Percentiles rank a stretch among this genome's conserved stretches.
Evolutionary conservation across 2,797 vertebrate species (phyloP).

Genomic region (Phalloptychus januarius): DNA sequence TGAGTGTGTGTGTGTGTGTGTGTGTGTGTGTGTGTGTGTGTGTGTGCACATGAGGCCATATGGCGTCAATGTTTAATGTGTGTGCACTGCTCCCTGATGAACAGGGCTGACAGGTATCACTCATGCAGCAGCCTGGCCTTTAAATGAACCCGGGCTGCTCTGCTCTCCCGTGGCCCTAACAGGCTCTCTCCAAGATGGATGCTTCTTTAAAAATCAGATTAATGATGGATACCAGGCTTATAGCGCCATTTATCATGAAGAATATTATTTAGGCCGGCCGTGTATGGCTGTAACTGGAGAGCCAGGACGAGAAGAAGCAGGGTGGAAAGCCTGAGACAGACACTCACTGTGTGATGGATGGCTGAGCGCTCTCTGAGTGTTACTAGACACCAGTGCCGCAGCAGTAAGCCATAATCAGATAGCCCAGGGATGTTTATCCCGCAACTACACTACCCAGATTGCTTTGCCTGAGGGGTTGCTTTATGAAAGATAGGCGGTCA

Average conservation of each 20-base stretch:
- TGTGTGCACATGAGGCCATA: constrained; percentile 46
- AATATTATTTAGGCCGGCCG: constrained; percentile 99
- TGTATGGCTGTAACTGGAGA: constrained; percentile 99
- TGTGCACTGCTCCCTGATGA: constrained; percentile 75
- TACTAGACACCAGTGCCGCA: constrained; percentile 86
- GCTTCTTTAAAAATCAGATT: constrained; percentile 98
- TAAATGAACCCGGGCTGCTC: constrained; percentile 91
- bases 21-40: neutral
- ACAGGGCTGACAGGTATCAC: constrained; percentile 90
- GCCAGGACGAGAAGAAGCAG: constrained; percentile 89
- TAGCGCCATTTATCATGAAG: constrained; percentile 98
- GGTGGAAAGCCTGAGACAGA: constrained; percentile 86
- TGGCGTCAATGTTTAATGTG: constrained; percentile 72
- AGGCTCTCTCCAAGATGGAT: constrained; percentile 95
- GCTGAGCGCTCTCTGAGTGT: constrained; percentile 90
- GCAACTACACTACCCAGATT: constrained; percentile 79
- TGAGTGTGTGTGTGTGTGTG: neutral
- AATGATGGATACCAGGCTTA: constrained; percentile 97
- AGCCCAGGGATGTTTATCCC: constrained; percentile 83
- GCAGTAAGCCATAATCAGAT: constrained; percentile 84
- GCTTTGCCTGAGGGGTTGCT: constrained; percentile 73
- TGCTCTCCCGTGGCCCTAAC: constrained; percentile 93
- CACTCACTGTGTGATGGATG: constrained; percentile 90
- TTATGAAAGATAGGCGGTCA: constrained; percentile 71
- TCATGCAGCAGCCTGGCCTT: constrained; percentile 87